These are phyloP conservation scores for Ophiodon elongatus DNA, from an alignment of 2,113 vertebrate species.

Conservation along the genomic window DNA sequence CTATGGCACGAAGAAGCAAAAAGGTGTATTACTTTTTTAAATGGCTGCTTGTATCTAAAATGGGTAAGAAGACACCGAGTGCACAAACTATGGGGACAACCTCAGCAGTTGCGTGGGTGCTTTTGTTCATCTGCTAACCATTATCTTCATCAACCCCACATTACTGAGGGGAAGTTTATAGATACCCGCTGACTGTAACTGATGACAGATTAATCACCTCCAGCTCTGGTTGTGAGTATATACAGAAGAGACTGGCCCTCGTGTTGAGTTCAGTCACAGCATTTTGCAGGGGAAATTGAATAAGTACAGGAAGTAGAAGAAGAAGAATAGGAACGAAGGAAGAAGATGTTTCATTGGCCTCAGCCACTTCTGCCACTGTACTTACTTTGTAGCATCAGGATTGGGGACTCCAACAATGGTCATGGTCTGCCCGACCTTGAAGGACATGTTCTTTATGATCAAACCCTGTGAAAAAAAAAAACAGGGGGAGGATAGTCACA, in stretches of 20 bases:
- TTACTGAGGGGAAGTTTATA: neutral
- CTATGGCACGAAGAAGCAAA: constrained; percentile 51
- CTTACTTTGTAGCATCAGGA: constrained; percentile 77
- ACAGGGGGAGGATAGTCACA: neutral
- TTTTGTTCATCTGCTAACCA: constrained; percentile 1
- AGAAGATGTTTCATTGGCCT: neutral
- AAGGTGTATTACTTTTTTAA: neutral
- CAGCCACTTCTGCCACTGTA: neutral
- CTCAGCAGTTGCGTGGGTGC: neutral
- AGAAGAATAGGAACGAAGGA: neutral
- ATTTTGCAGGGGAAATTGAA: neutral
- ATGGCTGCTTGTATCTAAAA: neutral
- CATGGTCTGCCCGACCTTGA: constrained; percentile 84
- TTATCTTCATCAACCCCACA: neutral
- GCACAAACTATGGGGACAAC: neutral
- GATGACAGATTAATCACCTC: constrained; percentile 1
- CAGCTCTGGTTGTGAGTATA: neutral
- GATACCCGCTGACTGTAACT: neutral
- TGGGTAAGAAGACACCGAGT: neutral
- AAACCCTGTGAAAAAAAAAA: constrained; percentile 69
- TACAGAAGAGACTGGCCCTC: neutral
- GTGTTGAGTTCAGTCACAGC: neutral
- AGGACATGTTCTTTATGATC: constrained; percentile 83
- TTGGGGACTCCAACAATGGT: constrained; percentile 75
- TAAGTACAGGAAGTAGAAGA: neutral